A percentile compares a stretch with the other conserved stretches of the same genome.
Evolutionary conservation across 2,888 invertebrate genomes (phyloP).

Genomic region (Drosophila monieri): DNA sequence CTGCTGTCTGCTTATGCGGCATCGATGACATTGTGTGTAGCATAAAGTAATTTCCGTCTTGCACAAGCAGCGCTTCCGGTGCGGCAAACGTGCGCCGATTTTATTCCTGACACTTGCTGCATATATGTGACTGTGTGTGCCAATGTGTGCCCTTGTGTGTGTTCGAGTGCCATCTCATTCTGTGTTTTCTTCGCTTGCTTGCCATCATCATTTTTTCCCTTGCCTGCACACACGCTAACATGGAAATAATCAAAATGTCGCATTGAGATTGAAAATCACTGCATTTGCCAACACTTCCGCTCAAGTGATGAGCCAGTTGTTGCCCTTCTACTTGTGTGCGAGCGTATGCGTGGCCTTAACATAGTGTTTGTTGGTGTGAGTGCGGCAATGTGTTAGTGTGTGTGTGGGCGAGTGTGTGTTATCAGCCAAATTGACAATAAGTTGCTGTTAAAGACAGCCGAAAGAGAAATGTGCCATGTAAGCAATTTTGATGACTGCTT

Average conservation of each 20-base stretch:
- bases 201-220: conserved; percentile 44
- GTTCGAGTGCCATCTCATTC: conserved; percentile 49
- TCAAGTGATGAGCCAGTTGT: conserved; percentile 79
- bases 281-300: conserved; percentile 79
- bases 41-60: conserved; percentile 81
- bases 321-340: conserved; percentile 34
- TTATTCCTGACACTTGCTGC: conserved; percentile 75
- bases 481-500: conserved; percentile 65
- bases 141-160: conserved; percentile 10
- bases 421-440: conserved; percentile 78
- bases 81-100: conserved; percentile 74
- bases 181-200: conserved; percentile 42
- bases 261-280: conserved; percentile 79
- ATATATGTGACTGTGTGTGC: conserved; percentile 35
- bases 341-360: conserved; percentile 17
- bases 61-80: conserved; percentile 80
- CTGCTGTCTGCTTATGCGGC: conserved; percentile 75
- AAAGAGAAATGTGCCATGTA: conserved; percentile 71
- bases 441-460: conserved; percentile 78
- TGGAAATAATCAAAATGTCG: conserved; percentile 79
- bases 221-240: conserved; percentile 69
- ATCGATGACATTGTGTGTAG: conserved; percentile 81
- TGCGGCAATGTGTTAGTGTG: conserved; percentile 21
- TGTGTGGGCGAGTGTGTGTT: conserved; percentile 60
- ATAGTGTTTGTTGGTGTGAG: conserved; percentile 13